Conservation (phyloP, 2,113 vertebrate genomes). For the Rafetus swinhoei region DNA sequence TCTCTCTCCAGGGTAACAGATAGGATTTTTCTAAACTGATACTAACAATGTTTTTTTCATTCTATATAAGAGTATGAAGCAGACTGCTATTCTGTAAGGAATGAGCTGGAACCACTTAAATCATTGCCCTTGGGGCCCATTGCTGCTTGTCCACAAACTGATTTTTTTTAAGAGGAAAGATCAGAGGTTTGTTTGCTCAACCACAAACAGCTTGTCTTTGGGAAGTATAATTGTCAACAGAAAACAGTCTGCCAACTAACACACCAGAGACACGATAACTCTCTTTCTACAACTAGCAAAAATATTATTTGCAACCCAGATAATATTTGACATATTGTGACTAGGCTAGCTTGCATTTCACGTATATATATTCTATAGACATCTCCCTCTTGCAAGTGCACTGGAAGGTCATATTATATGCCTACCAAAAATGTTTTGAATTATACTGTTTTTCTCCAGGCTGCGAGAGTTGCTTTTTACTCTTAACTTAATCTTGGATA, state of each 20-base stretch:
- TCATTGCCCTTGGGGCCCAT: background rate
- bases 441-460: background rate
- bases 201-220: background rate
- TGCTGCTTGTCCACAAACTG: background rate
- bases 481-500: slow-evolving; percentile 16
- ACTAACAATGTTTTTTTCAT: background rate
- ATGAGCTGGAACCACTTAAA: background rate
- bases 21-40: background rate
- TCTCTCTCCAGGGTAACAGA: background rate
- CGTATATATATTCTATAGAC: background rate
- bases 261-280: background rate
- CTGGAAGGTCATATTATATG: background rate
- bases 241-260: background rate
- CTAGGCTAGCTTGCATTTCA: background rate
- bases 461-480: slow-evolving; percentile 14
- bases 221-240: background rate
- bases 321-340: background rate
- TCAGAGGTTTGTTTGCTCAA: slow-evolving; percentile 16
- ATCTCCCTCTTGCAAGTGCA: slow-evolving; percentile 9
- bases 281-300: background rate
- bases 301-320: slow-evolving; percentile 24
- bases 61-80: background rate
- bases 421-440: slow-evolving; percentile 11
- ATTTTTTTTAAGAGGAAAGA: background rate
- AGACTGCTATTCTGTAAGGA: slow-evolving; percentile 2